Base-by-base conservation (phyloP, 2,797 vertebrate genomes). In the Microctenopoma steveboyesi region DNA sequence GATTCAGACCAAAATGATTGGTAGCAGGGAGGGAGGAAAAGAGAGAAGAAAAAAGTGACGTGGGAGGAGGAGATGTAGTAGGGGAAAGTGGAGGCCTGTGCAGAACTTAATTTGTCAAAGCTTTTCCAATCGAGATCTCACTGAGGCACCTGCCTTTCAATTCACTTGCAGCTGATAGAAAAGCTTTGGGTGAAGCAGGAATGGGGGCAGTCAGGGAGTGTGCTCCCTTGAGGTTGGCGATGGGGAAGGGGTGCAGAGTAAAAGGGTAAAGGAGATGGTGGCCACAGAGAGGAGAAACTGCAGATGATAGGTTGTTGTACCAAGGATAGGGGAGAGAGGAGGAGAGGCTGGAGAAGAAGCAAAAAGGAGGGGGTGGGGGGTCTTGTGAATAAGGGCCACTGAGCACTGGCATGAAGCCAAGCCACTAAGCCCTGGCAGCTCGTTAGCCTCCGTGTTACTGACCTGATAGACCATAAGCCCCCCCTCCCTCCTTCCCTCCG, bases 381-480 rank as follows among this genome's bases (percentile, higher is more conserved):
- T 65, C 43, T 22, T 57, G 84, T 91, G 91, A 93, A 92, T 91
- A 89, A 84, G 82, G 92, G 91, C 77, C 89, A 93, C 72, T 84
- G 80, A 75, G 57, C 64, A 75, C 84, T 90, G 88, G 91, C 90
- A 72, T 80, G 86, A 90, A 91, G 91, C 92, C 95, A 94, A 83
- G 92, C 88, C 78, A 79, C 86, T 94, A 93, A 94, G 90, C 91
- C 92, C 93, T 87, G 84, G 89, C 81, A 84, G 93, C 93, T 95
- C 92, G 94, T 95, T 94, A 94, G 90, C 93, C 86, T 90, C 91
- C 89, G 67, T 92, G 92, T 94, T 94, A 94, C 91, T 90, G 88
- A 90, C 90, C 93, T 92, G 92, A 94, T 94, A 91, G 93, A 92
- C 87, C 90, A 80, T 88, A 91, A 93, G 84, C 86, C 91, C 70